A percentile compares a stretch with the other conserved stretches of the same genome.
phyloP scores from a whole-genome alignment of 2,888 invertebrate species.

The Lagria hirta region DNA sequence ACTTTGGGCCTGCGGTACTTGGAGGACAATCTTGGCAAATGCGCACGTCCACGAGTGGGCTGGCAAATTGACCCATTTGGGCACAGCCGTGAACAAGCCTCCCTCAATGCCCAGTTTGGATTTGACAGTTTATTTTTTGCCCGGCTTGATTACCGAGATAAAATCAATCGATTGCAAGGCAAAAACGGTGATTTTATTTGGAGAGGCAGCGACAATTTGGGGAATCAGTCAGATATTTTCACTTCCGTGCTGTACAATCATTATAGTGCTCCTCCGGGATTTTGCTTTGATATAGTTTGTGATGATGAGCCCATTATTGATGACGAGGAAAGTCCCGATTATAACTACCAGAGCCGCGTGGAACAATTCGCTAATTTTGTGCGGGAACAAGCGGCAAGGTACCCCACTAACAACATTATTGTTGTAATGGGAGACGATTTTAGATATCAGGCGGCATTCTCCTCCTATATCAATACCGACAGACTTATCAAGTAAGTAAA shows the following conservation, averaged over 20 bases:
- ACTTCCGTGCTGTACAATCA: constrained; percentile 43
- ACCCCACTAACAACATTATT: constrained; percentile 18
- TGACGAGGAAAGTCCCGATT: constrained; percentile 56
- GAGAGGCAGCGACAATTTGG: constrained; percentile 61
- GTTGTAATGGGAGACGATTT: constrained; percentile 24
- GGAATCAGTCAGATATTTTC: constrained; percentile 33
- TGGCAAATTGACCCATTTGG: constrained; percentile 90
- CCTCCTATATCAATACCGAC: constrained; percentile 11
- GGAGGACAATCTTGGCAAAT: constrained; percentile 69
- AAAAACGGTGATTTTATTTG: constrained; percentile 71
- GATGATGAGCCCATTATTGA: constrained; percentile 59
- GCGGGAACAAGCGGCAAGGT: constrained; percentile 41
- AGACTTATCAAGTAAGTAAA: constrained; percentile 12
- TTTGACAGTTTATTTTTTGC: constrained; percentile 73
- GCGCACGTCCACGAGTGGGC: constrained; percentile 71
- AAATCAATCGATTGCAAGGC: constrained; percentile 58
- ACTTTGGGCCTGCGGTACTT: constrained; percentile 67
- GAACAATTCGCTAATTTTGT: constrained; percentile 41
- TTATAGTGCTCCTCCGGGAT: constrained; percentile 60
- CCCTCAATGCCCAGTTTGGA: constrained; percentile 64
- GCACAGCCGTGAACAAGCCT: constrained; percentile 70
- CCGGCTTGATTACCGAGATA: constrained; percentile 69
- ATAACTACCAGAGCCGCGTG: constrained; percentile 54
- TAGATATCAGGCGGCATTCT: constrained; percentile 13
- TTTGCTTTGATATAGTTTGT: constrained; percentile 59